Evolutionary conservation across 1,140 invertebrate species (phyloP).

Genomic region (Polyergus mexicanus): DNA sequence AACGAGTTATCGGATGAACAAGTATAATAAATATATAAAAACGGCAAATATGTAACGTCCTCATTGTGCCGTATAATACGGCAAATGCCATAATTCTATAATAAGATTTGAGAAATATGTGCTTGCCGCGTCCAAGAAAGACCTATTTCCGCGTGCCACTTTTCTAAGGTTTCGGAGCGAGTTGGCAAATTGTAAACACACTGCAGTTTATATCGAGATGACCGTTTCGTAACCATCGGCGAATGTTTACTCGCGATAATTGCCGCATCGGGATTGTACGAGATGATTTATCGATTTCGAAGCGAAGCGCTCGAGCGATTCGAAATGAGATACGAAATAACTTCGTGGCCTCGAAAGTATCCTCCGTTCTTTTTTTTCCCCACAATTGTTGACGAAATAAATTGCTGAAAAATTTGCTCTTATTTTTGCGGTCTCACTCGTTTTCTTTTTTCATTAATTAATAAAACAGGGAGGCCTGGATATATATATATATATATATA

Average conservation of each 20-base stretch:
- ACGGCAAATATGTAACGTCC: not conserved
- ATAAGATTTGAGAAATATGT: conserved; percentile 29
- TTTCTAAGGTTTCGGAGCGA: conserved; percentile 14
- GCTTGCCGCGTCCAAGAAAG: conserved; percentile 8
- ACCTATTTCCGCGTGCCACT: conserved; percentile 24
- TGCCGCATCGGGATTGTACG: conserved; percentile 23
- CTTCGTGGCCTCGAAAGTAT: not conserved
- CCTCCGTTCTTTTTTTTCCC: not conserved
- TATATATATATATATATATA: no score
- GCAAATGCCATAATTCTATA: not conserved
- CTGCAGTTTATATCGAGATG: conserved; percentile 30
- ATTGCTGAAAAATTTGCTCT: not conserved
- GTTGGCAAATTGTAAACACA: conserved; percentile 31
- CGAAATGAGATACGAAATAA: conserved; percentile 6
- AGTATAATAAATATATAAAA: not conserved
- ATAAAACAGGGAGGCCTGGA: not conserved
- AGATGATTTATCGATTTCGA: conserved; percentile 13
- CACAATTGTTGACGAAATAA: not conserved
- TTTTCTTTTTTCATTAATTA: not conserved
- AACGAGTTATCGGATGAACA: not conserved
- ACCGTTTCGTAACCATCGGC: not conserved
- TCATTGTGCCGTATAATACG: not conserved
- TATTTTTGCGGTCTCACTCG: not conserved
- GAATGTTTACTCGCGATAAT: conserved; percentile 16
- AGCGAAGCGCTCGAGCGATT: not conserved